Evolutionary conservation across 2,113 vertebrate genomes (phyloP), one percentile per base, ranked within the genome.

Genomic region (Sinosuthora webbiana): DNA sequence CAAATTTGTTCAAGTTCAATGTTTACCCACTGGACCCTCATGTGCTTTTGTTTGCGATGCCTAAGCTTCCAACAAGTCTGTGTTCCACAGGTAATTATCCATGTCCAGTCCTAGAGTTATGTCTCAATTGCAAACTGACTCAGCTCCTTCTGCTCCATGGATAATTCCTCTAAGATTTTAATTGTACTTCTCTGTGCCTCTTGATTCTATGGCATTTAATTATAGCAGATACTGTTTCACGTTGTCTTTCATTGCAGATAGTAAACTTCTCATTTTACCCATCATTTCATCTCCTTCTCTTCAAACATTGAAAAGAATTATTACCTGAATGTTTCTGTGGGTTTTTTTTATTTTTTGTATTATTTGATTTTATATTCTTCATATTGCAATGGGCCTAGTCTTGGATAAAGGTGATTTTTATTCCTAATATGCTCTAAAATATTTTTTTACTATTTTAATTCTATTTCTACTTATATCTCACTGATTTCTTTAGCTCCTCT

Each of bases 251-350:
- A 65, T 31, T 69, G 57, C 18, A 87, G 31, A 93, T 39, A 49
- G 74, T 65, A 91, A 93, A 91, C 60, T 74, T 78, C 80, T 84
- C 62, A 89, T 96, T 95, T 84, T 56, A 84, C 75, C 74, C 57
- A 73, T 53, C 7, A 22, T 75, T 89, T 79, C n/a, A 57, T 79
- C n/a, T 75, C 35, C 37, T 90, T 80, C 67, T 81, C 63, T 90
- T 92, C 80, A 96, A 93, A 94, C 75, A 87, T 2, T 52, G 53
- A 94, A 79, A 11, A 89, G 28, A 93, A 95, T 49, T 84, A 96
- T 84, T 89, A 93, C 68, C 56, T 69, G 41, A 82, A 89, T 60
- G 39, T 56, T 87, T 63, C 62, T 79, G 25, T 49, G n/a, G n/a
- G n/a, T n/a, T n/a, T n/a, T n/a, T n/a, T n/a, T n/a, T n/a, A n/a